Evolutionary conservation across 2,888 invertebrate genomes (phyloP).

Genomic region (Pyrocoelia pectoralis): DNA sequence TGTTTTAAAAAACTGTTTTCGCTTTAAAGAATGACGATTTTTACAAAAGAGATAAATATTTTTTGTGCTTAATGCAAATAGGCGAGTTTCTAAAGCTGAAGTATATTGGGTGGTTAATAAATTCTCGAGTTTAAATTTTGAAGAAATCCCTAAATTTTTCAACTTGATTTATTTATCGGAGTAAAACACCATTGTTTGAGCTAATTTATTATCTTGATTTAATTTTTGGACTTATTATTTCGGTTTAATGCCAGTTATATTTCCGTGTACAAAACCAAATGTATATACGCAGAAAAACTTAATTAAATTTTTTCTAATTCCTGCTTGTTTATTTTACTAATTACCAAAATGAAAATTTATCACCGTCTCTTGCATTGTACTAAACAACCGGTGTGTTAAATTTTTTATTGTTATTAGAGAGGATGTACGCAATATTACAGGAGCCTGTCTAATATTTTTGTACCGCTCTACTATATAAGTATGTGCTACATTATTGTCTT

Average conservation of each 20-base stretch:
- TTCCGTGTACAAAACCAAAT: neutral
- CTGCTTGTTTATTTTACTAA: neutral
- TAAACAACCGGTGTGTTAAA: no score
- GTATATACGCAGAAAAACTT: neutral
- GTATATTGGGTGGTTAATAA: neutral
- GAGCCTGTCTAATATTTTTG: no score
- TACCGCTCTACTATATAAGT: no score
- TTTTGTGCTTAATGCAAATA: no score
- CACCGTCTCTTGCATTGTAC: no score
- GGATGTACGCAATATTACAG: no score
- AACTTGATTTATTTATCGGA: constrained; percentile 3
- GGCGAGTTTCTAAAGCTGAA: neutral
- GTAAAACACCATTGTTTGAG: neutral
- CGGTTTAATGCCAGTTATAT: neutral
- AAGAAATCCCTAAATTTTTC: constrained; percentile 1
- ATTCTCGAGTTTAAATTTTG: neutral
- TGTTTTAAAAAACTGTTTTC: no score
- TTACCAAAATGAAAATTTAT: no score
- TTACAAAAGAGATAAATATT: no score
- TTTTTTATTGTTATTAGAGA: no score
- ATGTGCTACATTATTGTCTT: no score
- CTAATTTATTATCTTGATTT: neutral
- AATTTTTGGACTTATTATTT: constrained; percentile 1
- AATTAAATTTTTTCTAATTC: neutral
- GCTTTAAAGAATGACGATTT: no score